phyloP scores from a whole-genome alignment of 1,140 invertebrate species.

The Heliconius melpomene region DNA sequence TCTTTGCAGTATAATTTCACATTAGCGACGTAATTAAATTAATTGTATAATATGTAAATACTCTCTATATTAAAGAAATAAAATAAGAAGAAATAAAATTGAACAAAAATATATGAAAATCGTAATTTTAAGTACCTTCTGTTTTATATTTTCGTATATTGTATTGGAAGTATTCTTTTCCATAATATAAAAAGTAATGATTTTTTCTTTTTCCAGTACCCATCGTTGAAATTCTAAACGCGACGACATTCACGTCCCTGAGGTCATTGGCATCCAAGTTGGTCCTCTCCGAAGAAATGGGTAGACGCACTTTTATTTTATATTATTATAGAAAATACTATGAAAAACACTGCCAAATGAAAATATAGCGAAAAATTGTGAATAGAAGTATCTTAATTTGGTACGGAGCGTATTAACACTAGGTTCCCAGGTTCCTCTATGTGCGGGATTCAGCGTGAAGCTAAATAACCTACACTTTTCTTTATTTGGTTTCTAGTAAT shows the following conservation, averaged over 20 bases:
- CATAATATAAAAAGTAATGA: constrained; percentile 15
- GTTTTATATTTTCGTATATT: neutral
- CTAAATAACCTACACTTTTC: neutral
- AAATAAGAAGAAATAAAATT: too few species aligned
- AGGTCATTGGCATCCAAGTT: constrained; percentile 90
- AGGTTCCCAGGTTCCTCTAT: too few species aligned
- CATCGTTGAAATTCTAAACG: constrained; percentile 89
- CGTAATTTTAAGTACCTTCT: neutral
- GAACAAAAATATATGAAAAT: too few species aligned
- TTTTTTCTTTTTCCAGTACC: constrained; percentile 74
- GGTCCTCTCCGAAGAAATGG: constrained; percentile 87
- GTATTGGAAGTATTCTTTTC: neutral
- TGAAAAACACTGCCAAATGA: too few species aligned
- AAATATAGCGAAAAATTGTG: too few species aligned
- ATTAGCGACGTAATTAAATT: too few species aligned
- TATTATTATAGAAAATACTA: constrained; percentile 2
- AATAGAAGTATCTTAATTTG: too few species aligned
- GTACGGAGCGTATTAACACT: too few species aligned
- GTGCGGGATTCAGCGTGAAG: too few species aligned
- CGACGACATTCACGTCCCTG: constrained; percentile 91
- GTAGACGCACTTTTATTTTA: constrained; percentile 69
- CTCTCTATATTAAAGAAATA: too few species aligned
- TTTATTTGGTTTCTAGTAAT: neutral
- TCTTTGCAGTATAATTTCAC: too few species aligned
- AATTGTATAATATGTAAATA: too few species aligned